A percentile compares a stretch with the other conserved stretches of the same genome.
phyloP scores from a whole-genome alignment of 2,797 vertebrate species.

The Varecia variegata region DNA sequence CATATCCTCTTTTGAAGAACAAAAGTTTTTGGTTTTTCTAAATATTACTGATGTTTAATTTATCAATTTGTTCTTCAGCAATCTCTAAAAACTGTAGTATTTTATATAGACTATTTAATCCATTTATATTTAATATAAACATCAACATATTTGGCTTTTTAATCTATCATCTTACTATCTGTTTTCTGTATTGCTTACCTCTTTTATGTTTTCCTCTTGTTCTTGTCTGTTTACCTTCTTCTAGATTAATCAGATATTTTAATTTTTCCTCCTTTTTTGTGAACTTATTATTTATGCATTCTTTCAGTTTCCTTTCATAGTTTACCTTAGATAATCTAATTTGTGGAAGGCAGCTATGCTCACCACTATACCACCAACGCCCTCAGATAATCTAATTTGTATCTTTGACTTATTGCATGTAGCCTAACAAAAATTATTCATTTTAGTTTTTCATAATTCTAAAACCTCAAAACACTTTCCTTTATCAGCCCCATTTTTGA shows the following conservation, averaged over 20 bases:
- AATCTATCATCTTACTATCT: neutral
- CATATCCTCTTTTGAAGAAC: neutral
- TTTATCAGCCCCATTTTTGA: neutral
- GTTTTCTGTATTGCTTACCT: neutral
- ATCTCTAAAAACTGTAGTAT: neutral
- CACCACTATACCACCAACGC: slow-evolving; percentile 88
- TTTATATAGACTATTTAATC: neutral
- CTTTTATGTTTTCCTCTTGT: neutral
- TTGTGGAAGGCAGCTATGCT: slow-evolving; percentile 86
- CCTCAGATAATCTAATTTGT: neutral
- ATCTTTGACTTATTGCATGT: neutral
- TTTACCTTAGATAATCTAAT: neutral
- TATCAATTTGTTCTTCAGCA: neutral
- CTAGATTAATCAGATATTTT: neutral
- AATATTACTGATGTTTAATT: neutral
- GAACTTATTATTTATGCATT: neutral
- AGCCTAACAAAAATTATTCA: neutral
- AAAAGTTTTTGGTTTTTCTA: neutral
- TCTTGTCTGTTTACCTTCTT: neutral
- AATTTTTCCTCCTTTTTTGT: neutral
- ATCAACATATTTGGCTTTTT: neutral
- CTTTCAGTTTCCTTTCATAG: neutral
- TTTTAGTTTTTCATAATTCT: neutral
- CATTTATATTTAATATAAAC: neutral
- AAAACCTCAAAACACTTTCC: neutral